Percentiles rank a stretch among this genome's conserved stretches.
Conservation (phyloP, 2,797 vertebrate species). For the Phataginus tetradactyla region DNA sequence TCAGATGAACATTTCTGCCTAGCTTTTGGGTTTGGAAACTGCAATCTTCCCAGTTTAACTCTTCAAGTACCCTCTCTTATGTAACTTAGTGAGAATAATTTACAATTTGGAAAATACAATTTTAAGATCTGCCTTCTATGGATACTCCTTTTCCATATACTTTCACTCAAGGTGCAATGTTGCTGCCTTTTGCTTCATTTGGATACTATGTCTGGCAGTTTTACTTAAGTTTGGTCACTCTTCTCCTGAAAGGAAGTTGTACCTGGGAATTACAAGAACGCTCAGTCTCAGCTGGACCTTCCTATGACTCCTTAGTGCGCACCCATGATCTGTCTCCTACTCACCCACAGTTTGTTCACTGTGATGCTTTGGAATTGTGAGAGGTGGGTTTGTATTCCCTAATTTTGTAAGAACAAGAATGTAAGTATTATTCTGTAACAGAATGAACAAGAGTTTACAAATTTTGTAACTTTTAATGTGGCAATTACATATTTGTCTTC, state of each 20-base stretch:
- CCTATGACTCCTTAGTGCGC: neutral
- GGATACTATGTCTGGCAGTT: neutral
- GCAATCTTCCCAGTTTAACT: neutral
- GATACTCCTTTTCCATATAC: neutral
- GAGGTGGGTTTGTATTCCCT: neutral
- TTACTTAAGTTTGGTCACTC: neutral
- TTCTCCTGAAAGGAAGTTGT: neutral
- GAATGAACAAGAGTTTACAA: neutral
- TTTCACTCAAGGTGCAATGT: neutral
- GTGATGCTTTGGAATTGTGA: neutral
- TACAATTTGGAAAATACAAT: neutral
- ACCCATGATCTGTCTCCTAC: neutral
- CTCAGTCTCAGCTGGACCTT: neutral
- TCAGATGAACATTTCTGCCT: neutral
- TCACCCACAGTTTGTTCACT: neutral
- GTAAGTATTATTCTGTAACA: neutral
- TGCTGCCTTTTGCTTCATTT: neutral
- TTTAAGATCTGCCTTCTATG: neutral
- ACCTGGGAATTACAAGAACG: neutral
- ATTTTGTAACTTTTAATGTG: neutral
- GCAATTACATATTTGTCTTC: neutral
- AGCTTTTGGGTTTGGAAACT: neutral
- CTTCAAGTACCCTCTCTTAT: neutral
- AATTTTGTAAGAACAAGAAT: neutral
- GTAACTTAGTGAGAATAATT: neutral